phyloP scores from a whole-genome alignment of 1,140 invertebrate genomes.

The Pteromalus puparum region DNA sequence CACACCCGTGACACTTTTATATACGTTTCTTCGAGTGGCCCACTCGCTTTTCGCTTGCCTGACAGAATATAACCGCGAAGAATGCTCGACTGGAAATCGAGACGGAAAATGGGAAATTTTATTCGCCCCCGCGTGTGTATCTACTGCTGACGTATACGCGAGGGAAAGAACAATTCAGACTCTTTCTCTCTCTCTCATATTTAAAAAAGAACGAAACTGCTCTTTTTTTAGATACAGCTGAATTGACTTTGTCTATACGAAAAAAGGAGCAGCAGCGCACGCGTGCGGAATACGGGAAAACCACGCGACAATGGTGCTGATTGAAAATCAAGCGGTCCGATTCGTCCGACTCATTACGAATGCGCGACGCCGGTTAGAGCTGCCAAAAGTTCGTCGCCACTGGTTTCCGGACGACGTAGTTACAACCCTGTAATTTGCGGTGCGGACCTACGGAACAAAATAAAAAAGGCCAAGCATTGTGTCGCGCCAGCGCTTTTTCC shows the following conservation, averaged over 20 bases:
- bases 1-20: neutral
- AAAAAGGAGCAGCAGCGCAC: conserved; percentile 3
- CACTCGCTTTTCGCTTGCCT: conserved; percentile 17
- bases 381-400: conserved; percentile 45
- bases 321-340: conserved; percentile 72
- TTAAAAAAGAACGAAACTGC: neutral
- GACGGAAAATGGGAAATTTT: neutral
- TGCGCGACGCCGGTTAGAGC: conserved; percentile 67
- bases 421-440: conserved; percentile 71
- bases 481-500: conserved; percentile 56
- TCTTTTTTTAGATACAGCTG: no score
- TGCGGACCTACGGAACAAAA: conserved; percentile 66
- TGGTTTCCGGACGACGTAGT: conserved; percentile 68
- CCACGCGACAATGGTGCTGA: conserved; percentile 71
- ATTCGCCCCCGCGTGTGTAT: neutral
- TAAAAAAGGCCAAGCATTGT: conserved; percentile 62
- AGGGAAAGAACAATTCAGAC: neutral
- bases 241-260: neutral
- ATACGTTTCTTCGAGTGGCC: neutral
- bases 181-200: no score
- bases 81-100: neutral
- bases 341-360: conserved; percentile 66
- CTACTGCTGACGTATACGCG: neutral
- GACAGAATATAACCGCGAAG: conserved; percentile 10
- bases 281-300: conserved; percentile 24